A percentile compares a stretch with the other conserved stretches of the same genome.
Conservation (phyloP, 2,888 invertebrate species). For the Xestia sexstrigata region DNA sequence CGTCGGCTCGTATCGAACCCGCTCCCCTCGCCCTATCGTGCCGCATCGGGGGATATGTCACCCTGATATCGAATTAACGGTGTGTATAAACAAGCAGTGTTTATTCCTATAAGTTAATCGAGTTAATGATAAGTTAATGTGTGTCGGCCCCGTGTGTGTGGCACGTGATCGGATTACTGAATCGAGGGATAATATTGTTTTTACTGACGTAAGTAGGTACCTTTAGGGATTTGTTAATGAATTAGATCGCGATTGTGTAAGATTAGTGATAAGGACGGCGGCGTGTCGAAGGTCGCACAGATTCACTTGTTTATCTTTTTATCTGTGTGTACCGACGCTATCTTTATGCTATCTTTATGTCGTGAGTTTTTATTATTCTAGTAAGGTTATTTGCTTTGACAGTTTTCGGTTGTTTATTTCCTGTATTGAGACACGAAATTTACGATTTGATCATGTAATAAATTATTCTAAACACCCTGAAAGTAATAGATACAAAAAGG, state of each 20-base stretch:
- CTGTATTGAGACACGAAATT: slow-evolving; percentile 20
- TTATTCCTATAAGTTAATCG: slow-evolving; percentile 75
- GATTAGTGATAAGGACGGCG: slow-evolving; percentile 73
- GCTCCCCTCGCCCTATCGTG: slow-evolving; percentile 72
- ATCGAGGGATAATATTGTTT: slow-evolving; percentile 83
- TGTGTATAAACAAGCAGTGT: slow-evolving; percentile 81
- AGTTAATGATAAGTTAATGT: slow-evolving; percentile 85
- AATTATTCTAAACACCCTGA: slow-evolving; percentile 17
- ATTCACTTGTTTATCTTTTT: slow-evolving; percentile 81
- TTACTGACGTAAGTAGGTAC: slow-evolving; percentile 83
- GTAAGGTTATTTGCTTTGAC: slow-evolving; percentile 48
- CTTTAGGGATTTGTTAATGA: slow-evolving; percentile 78
- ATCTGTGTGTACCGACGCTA: slow-evolving; percentile 62
- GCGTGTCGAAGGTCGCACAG: slow-evolving; percentile 79
- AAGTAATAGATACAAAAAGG: slow-evolving; percentile 22
- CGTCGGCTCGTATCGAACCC: slow-evolving; percentile 64
- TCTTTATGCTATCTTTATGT: slow-evolving; percentile 56
- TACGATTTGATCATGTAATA: slow-evolving; percentile 20
- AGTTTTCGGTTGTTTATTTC: slow-evolving; percentile 33
- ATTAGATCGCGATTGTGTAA: slow-evolving; percentile 73
- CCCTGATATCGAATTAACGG: slow-evolving; percentile 81
- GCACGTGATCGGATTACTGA: slow-evolving; percentile 87
- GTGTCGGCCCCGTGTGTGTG: slow-evolving; percentile 78
- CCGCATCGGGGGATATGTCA: slow-evolving; percentile 82
- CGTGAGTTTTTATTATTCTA: slow-evolving; percentile 50